Conservation (phyloP, 2,888 invertebrate genomes). For the Conomelus anceps region DNA sequence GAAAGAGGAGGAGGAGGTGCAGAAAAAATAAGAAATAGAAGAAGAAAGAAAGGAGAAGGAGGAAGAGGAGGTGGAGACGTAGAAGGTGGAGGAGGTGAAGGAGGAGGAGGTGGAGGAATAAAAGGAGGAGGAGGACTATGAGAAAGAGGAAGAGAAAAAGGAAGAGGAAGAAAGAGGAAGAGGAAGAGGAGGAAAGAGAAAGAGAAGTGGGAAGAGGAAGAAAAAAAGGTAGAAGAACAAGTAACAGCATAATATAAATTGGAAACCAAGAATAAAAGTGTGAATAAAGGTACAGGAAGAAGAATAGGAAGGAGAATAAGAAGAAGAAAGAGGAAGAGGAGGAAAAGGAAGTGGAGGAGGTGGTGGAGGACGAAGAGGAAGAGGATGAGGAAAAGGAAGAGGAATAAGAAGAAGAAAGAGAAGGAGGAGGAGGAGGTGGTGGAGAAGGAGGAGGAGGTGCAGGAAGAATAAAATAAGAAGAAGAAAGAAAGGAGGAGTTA, state of each 20-base stretch:
- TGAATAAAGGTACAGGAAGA: too few relatives aligned
- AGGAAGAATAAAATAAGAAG: not conserved
- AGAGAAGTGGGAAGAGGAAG: not conserved
- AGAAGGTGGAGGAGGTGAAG: not conserved
- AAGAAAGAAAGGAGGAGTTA: too few relatives aligned
- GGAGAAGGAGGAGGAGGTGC: not conserved
- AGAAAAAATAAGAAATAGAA: constrained; percentile 14
- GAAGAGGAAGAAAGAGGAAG: constrained; percentile 9
- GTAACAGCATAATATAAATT: too few relatives aligned
- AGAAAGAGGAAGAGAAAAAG: constrained; percentile 15
- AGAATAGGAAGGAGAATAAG: not conserved
- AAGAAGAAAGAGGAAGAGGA: not conserved
- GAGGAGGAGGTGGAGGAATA: not conserved
- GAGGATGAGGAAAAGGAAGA: not conserved
- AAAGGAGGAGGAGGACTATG: not conserved
- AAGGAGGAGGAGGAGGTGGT: not conserved
- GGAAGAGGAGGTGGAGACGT: not conserved
- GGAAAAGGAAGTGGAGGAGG: not conserved
- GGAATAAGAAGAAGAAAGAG: not conserved
- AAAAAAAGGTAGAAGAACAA: not conserved
- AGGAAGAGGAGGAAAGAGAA: not conserved
- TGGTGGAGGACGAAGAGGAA: not conserved
- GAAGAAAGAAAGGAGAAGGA: not conserved
- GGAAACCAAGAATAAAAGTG: too few relatives aligned
- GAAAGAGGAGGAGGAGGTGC: constrained; percentile 20